A percentile compares a stretch with the other conserved stretches of the same genome.
Evolutionary conservation across 2,797 vertebrate species (phyloP).

Genomic region (Micropoecilia bifurca): DNA sequence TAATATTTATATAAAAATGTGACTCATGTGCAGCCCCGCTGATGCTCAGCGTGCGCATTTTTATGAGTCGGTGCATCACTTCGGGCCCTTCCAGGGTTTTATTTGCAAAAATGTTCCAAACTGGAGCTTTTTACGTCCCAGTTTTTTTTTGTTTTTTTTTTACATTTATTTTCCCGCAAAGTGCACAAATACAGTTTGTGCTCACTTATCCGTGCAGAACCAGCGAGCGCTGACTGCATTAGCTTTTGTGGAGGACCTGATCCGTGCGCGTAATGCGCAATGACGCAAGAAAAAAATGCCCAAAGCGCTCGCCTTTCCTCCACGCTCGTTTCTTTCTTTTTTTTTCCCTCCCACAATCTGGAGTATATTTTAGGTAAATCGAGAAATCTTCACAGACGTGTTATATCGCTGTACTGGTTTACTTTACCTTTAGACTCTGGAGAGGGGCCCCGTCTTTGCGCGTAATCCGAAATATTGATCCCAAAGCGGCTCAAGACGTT

Average conservation of each 20-base stretch:
- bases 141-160: background rate
- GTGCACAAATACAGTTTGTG: background rate
- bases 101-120: background rate
- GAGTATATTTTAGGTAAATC: background rate
- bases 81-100: background rate
- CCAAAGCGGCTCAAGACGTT: slow-evolving; percentile 80
- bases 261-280: slow-evolving; percentile 65
- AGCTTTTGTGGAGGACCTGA: slow-evolving; percentile 25
- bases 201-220: slow-evolving; percentile 11
- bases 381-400: background rate
- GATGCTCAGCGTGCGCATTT: background rate
- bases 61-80: background rate
- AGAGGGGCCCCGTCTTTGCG: slow-evolving; percentile 36
- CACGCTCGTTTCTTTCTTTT: background rate
- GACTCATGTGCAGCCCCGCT: background rate
- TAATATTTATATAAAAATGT: slow-evolving; percentile 1
- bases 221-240: slow-evolving; percentile 11
- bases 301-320: slow-evolving; percentile 26
- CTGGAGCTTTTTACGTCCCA: background rate
- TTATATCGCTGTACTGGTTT: background rate
- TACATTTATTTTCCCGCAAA: background rate
- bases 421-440: slow-evolving; percentile 76
- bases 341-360: background rate
- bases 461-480: slow-evolving; percentile 80
- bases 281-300: slow-evolving; percentile 45